Evolutionary conservation across 2,113 vertebrate genomes (phyloP).

Genomic region (Raja brachyura): DNA sequence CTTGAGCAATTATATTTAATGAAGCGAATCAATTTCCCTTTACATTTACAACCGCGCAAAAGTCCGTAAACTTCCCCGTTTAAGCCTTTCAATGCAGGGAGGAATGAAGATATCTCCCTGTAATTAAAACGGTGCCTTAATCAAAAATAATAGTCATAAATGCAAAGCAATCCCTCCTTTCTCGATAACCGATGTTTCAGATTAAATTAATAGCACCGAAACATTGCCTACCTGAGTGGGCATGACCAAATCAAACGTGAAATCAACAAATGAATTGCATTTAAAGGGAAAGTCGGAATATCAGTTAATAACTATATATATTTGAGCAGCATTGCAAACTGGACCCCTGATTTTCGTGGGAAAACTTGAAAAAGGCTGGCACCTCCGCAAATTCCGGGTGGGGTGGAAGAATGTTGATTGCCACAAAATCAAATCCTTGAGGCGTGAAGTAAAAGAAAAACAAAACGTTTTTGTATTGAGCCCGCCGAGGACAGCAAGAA

Average conservation of each 20-base stretch:
- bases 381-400: neutral
- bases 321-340: conserved; percentile 44
- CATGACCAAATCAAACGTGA: neutral
- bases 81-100: neutral
- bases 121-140: neutral
- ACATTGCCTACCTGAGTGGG: neutral
- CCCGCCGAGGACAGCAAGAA: neutral
- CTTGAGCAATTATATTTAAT: neutral
- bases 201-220: neutral
- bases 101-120: neutral
- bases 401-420: neutral
- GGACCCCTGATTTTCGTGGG: conserved; percentile 44
- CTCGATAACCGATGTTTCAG: neutral
- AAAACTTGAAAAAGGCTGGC: conserved; percentile 42
- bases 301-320: conserved; percentile 19
- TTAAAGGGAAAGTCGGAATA: neutral
- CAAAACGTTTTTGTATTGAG: neutral
- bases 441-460: neutral
- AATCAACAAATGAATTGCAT: neutral
- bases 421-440: neutral
- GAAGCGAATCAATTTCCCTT: neutral
- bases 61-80: neutral
- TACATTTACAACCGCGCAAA: neutral
- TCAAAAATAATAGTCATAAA: neutral
- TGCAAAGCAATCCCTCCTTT: neutral